Evolutionary conservation across 2,797 vertebrate species (phyloP).

Genomic region (Hemitrygon akajei): DNA sequence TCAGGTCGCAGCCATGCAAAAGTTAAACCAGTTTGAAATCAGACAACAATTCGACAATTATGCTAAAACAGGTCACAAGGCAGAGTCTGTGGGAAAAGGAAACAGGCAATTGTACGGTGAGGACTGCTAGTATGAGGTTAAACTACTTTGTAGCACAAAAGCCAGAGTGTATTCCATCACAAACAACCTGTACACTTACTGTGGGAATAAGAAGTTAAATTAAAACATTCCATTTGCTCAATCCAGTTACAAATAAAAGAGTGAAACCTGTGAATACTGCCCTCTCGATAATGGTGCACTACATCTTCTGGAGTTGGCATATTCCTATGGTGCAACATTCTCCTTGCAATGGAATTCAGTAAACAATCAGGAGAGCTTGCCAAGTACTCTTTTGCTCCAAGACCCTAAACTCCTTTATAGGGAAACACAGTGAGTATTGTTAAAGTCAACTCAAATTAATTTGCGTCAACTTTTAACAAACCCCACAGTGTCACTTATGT

Average conservation of each 20-base stretch:
- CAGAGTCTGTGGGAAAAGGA: not conserved
- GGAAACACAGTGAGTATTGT: not conserved
- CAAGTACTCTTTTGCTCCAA: not conserved
- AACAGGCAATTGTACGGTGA: not conserved
- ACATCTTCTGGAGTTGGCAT: not conserved
- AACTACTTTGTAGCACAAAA: not conserved
- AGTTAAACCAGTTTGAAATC: not conserved
- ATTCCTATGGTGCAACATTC: not conserved
- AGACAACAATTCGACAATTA: not conserved
- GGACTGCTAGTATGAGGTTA: not conserved
- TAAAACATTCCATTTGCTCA: not conserved
- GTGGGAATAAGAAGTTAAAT: not conserved
- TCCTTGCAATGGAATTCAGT: not conserved
- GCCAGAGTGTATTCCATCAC: not conserved
- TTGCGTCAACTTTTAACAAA: not conserved
- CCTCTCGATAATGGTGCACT: not conserved
- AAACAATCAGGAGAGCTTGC: not conserved
- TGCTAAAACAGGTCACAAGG: not conserved
- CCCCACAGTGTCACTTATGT: not conserved
- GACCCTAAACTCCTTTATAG: not conserved
- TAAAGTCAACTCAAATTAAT: not conserved
- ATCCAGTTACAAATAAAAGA: not conserved
- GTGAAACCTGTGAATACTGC: not conserved
- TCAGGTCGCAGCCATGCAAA: not conserved
- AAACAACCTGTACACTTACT: not conserved